Evolutionary conservation across 2,888 invertebrate genomes (phyloP), one percentile per base, ranked within the genome.

Genomic region (Formica aserva): DNA sequence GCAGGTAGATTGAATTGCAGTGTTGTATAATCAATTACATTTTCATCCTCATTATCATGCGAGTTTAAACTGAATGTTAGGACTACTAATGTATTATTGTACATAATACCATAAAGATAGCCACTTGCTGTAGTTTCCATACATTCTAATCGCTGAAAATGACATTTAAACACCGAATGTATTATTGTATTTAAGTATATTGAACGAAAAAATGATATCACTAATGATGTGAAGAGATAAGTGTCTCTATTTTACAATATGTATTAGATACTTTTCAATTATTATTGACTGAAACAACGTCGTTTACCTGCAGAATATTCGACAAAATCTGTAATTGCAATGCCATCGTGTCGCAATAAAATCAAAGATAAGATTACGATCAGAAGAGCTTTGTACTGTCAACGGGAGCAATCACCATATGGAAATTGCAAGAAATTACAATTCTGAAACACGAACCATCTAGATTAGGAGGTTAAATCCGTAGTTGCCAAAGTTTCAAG

Each of bases 81-180:
- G 77, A 98, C 96, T 48, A 97, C 95, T 81, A 97, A 94, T 48
- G 96, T 97, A 82, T 97, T 96, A 92, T 97, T 96, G 94, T 97
- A 97, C 95, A 97, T 96, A 57, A 97, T 96, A 60, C 98, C 98
- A 94, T 97, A 98, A 35, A 98, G 95, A 94, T 97, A 97, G 90
- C 97, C 97, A 93, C 96, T 96, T 92, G 95, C 96, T 91, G 96
- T 95, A 86, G 96, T 95, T 93, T 96, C 96, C 89, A 97, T 95
- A 89, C 95, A 95, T 92, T 96, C 96, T 92, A 98, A 94, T 92
- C 97, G 96, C 98, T 98, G 94, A 84, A 93, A 95, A 91, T 45
- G 13, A 38, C 26, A 65, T 48, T 63, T 26, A 48, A 83, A 15
- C 32, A 60, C 22, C 9, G n/a, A 66, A 38, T 52, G 6, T 1